Conservation (phyloP, 2,888 invertebrate species). For the Drosophila ezoana region DNA sequence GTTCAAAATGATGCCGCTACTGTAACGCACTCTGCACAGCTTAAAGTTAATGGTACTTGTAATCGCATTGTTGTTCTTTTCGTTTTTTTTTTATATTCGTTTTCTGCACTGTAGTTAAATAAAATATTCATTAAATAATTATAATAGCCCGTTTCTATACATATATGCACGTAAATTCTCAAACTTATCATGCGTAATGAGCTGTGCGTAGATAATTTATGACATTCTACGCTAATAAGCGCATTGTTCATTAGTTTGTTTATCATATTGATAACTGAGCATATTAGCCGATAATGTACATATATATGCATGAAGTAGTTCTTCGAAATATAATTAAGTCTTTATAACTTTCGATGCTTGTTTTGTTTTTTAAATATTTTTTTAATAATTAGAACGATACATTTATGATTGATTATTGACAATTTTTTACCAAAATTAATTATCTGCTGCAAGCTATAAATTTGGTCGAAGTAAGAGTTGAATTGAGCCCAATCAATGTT, state of each 20-base stretch:
- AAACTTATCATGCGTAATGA: background rate
- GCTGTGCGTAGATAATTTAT: too few species aligned
- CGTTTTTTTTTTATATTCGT: background rate
- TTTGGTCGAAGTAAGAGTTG: too few species aligned
- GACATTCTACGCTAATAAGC: background rate
- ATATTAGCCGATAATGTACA: too few species aligned
- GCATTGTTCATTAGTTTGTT: background rate
- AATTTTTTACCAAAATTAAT: too few species aligned
- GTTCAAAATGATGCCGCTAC: slow-evolving; percentile 87
- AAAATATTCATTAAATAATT: background rate
- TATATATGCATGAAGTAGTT: background rate
- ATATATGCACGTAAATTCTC: background rate
- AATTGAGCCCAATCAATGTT: too few species aligned
- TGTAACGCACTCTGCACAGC: slow-evolving; percentile 87
- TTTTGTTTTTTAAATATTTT: too few species aligned
- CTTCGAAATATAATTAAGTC: background rate
- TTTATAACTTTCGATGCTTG: too few species aligned
- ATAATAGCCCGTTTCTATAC: background rate
- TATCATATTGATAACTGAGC: background rate
- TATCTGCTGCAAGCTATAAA: too few species aligned
- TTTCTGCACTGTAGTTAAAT: background rate
- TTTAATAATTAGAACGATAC: too few species aligned
- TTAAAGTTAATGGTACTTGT: slow-evolving; percentile 87
- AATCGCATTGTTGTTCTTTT: slow-evolving; percentile 28
- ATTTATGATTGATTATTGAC: too few species aligned